Conservation (phyloP, 1,140 invertebrate genomes). For the Pogonomyrmex californicus region DNA sequence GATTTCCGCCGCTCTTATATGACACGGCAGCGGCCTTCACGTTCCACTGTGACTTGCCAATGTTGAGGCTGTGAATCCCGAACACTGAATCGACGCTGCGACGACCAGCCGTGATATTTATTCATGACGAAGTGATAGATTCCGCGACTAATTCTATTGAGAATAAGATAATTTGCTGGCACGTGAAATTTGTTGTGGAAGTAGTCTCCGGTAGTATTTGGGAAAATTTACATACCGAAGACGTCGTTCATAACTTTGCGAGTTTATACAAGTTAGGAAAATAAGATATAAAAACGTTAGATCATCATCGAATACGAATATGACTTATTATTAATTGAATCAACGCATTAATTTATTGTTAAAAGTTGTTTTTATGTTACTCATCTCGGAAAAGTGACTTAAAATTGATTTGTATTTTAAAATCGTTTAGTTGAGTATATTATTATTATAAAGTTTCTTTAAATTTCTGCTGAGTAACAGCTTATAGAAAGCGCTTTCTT, state of each 20-base stretch:
- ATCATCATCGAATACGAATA: neutral
- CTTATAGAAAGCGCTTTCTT: neutral
- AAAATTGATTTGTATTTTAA: neutral
- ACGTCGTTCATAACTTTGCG: neutral
- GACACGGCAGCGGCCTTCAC: constrained; percentile 58
- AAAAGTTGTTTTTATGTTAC: neutral
- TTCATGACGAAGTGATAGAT: constrained; percentile 43
- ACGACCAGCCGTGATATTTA: constrained; percentile 27
- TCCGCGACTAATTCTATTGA: constrained; percentile 8
- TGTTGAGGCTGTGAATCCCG: constrained; percentile 17
- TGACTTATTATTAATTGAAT: neutral
- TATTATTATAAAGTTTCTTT: neutral
- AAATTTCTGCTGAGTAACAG: neutral
- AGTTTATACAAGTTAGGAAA: neutral
- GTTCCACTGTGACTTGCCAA: constrained; percentile 31
- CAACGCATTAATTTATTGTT: neutral
- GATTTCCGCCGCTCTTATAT: constrained; percentile 62
- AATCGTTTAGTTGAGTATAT: neutral
- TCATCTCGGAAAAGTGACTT: neutral
- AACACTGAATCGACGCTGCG: constrained; percentile 12
- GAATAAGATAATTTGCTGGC: neutral
- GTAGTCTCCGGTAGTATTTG: neutral
- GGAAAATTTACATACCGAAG: neutral
- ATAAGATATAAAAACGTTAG: neutral
- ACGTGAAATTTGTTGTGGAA: neutral